Evolutionary conservation across 1,140 invertebrate species (phyloP).

Genomic region (Battus philenor): DNA sequence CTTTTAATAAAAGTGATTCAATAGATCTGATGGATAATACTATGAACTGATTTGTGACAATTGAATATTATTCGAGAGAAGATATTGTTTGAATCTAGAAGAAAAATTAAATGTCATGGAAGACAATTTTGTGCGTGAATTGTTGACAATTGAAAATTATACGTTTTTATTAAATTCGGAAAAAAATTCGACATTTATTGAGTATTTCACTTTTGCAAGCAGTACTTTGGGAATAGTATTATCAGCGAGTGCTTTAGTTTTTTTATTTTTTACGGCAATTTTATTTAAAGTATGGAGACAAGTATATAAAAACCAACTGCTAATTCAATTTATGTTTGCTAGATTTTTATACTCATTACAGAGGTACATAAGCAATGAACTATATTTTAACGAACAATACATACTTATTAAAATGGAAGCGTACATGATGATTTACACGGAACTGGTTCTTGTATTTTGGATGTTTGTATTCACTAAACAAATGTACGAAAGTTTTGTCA

Average conservation of each 20-base stretch:
- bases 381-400: background rate
- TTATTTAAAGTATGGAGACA: slow-evolving; percentile 54
- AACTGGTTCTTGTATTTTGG: slow-evolving; percentile 45
- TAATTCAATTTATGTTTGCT: slow-evolving; percentile 58
- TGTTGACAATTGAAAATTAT: background rate
- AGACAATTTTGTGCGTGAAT: background rate
- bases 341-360: slow-evolving; percentile 41
- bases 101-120: background rate
- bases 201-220: slow-evolving; percentile 22
- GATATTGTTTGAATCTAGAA: background rate
- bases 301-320: slow-evolving; percentile 52
- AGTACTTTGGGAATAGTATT: slow-evolving; percentile 44
- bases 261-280: slow-evolving; percentile 44
- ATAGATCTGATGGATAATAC: background rate
- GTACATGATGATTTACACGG: slow-evolving; percentile 36
- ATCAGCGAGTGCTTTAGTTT: slow-evolving; percentile 27
- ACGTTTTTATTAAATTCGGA: background rate
- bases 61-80: background rate
- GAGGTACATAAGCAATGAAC: slow-evolving; percentile 25
- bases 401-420: slow-evolving; percentile 20
- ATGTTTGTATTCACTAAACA: slow-evolving; percentile 58
- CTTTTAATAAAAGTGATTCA: background rate
- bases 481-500: slow-evolving; percentile 54
- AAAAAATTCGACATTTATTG: slow-evolving; percentile 11
- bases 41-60: background rate